A percentile compares a stretch with the other conserved stretches of the same genome.
These are phyloP conservation scores for Oreochromis spilurus DNA, from an alignment of 2,113 vertebrate genomes.

Conservation along the genomic window DNA sequence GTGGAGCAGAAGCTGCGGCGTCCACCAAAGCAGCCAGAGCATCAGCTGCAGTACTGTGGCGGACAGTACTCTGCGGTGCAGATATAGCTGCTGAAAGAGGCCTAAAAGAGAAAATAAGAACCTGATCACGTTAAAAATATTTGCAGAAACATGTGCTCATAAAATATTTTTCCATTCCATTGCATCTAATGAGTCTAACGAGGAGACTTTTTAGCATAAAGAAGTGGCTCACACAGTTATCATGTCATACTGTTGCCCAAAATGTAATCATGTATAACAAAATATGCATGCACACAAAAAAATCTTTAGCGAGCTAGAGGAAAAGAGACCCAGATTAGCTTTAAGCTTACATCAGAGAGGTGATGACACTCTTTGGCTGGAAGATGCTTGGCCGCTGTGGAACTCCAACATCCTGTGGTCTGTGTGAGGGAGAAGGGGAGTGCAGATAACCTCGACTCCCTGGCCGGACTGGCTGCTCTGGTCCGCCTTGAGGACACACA, in stretches of 20 bases:
- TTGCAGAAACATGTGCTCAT: not conserved
- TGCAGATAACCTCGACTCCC: conserved; percentile 88
- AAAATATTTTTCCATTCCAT: not conserved
- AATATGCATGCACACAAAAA: not conserved
- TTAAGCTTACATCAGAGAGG: conserved; percentile 83
- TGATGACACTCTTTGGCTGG: conserved; percentile 95
- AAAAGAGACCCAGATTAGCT: not conserved
- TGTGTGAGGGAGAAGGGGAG: conserved; percentile 86
- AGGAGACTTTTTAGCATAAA: not conserved
- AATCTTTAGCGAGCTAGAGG: not conserved
- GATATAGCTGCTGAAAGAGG: conserved; percentile 52
- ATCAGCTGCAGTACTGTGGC: conserved; percentile 91
- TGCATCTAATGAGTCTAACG: not conserved
- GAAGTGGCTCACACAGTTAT: not conserved
- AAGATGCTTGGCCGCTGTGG: conserved; percentile 97
- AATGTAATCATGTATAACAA: not conserved
- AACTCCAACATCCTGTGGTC: conserved; percentile 85
- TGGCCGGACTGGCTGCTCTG: conserved; percentile 85
- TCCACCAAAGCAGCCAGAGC: conserved; percentile 93
- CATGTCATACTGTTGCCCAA: not conserved
- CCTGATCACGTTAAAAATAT: not conserved
- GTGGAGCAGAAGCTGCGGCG: conserved; percentile 88
- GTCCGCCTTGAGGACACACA: conserved; percentile 20
- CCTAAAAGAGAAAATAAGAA: conserved; percentile 46
- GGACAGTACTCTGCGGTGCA: conserved; percentile 80